A percentile compares a stretch with the other conserved stretches of the same genome.
phyloP scores from a whole-genome alignment of 2,113 vertebrate species.

The Terrapene triunguis region DNA sequence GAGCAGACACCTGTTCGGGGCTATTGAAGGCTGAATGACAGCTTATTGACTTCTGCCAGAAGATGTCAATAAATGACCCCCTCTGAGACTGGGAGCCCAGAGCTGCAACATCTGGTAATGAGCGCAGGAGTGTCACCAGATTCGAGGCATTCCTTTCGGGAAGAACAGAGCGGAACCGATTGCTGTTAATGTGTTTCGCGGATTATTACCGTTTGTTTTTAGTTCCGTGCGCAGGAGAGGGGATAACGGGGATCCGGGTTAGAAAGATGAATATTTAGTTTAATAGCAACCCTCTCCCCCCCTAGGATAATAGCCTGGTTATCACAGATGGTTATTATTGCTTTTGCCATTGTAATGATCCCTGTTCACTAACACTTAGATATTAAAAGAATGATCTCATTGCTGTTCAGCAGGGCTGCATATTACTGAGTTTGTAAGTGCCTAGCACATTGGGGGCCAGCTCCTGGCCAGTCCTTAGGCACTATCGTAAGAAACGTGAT shows the following conservation, averaged over 20 bases:
- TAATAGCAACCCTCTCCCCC: background rate
- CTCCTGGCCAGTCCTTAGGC: background rate
- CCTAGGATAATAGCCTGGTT: background rate
- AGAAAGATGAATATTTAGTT: background rate
- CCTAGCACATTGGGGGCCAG: background rate
- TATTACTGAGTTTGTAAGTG: background rate
- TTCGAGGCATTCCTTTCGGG: constrained; percentile 13
- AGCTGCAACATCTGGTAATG: constrained; percentile 66
- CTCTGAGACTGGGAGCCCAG: background rate
- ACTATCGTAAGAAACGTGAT: background rate
- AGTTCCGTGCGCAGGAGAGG: too few relatives aligned
- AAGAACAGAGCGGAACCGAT: background rate
- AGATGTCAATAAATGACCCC: constrained; percentile 42
- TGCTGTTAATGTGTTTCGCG: background rate
- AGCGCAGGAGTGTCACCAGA: constrained; percentile 12
- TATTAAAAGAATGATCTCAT: background rate
- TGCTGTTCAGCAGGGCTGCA: background rate
- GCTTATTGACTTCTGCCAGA: constrained; percentile 57
- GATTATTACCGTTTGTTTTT: background rate
- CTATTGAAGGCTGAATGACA: constrained; percentile 35
- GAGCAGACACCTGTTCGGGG: constrained; percentile 62
- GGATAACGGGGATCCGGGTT: background rate
- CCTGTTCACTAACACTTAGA: background rate
- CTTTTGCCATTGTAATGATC: background rate
- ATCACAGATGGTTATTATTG: background rate